Evolutionary conservation across 1,140 invertebrate genomes (phyloP), one percentile per base, ranked within the genome.

Genomic region (Lasaia peninsularis): DNA sequence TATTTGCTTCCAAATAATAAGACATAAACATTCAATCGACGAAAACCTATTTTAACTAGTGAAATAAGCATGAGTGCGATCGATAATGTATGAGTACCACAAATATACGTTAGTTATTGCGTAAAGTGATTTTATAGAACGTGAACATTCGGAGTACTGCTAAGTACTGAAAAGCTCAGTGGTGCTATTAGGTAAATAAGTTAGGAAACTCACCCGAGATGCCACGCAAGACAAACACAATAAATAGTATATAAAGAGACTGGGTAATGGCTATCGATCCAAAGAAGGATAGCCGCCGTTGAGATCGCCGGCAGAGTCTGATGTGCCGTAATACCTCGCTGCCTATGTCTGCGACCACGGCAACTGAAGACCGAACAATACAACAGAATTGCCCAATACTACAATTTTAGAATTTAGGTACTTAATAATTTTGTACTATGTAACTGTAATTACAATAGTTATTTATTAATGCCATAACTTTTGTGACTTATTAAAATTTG

Each of bases 291-390:
- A 73, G 73, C 75, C 73, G 73, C 75, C 75, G 78, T 58, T 71
- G 69, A 69, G 67, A 71, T 69, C 71, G 82, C 81, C 75, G 77
- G 78, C 71, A 75, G 67, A 80, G 70, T 73, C 78, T 80, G 73
- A 75, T 84, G 67, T 86, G 80, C 75, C 75, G 75, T 78, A 72
- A 81, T 75, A 75, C 72, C 65, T 72, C 60, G 63, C 73, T 75
- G 75, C 73, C 78, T 80, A 76, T 80, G 76, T 79, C 71, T 79
- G 76, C 74, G 62, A 73, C 73, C 78, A 64, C 74, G 78, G 66
- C 73, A 69, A 44, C 67, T 59, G 51, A 69, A 80, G 81, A 80
- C 62, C 49, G 18, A 4, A 12, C 28, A 73, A 79, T 58, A 53
- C 51, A 11, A 53, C 58, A 83, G 82, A 86, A 24, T 56, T 11